Base-by-base conservation (phyloP, 2,888 invertebrate species). In the Epinotia ramella region DNA sequence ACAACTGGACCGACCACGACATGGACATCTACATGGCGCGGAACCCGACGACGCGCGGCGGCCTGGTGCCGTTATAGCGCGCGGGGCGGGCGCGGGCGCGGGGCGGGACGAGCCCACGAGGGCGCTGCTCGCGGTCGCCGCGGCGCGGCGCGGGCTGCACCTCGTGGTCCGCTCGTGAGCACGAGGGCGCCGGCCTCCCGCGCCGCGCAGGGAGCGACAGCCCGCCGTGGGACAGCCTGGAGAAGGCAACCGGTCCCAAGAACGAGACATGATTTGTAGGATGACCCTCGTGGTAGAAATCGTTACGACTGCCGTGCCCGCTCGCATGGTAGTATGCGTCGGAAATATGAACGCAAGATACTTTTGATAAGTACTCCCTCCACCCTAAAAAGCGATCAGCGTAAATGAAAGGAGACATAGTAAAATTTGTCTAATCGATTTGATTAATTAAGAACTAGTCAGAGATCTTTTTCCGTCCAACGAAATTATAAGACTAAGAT, bases 21-120 rank as follows among this genome's bases (percentile, higher is more conserved):
- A 98, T 98, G 97, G 98, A 98, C 84, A 98, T 98, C 85, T 98
- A 98, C 92, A 98, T 98, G 97, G 97, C 98, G 77, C 96, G 98
- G 86, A 98, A 98, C 94, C 97, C 98, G 78, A 98, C 97, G 67
- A 96, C 97, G 75, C 96, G 97, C 84, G 97, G 97, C 87, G 97
- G 97, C 80, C 94, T 98, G 86, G 97, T 97, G 88, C 98, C 97
- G 80, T 96, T 97, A 95, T 97, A 96, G 94, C 93, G 89, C 79
- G 90, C 85, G 82, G 84, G 84, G 81, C 82, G 73, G 68, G 53
- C 46, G 24, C n/a, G 83, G 68, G 53, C 46, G 87, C 85, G 86
- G 81, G 82, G 80, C 79, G 86, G 83, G 71, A 78, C 78, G 81
- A 81, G 79, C 82, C 82, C 83, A 81, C 86, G 79, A 82, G 85